These are phyloP conservation scores for Metellina segmentata DNA, from an alignment of 2,888 invertebrate genomes.

Conservation along the genomic window DNA sequence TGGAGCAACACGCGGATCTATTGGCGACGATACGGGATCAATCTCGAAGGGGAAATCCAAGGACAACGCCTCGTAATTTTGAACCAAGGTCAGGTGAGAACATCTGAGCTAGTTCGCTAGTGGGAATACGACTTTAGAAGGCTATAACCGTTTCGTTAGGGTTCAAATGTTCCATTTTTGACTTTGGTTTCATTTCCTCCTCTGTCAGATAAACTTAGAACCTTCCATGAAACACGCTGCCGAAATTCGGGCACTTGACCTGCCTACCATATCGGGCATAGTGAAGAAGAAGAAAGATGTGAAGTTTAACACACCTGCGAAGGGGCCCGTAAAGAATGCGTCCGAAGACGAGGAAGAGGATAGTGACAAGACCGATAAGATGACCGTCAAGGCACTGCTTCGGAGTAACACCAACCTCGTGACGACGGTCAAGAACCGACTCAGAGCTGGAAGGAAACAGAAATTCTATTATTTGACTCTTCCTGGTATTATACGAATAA, in stretches of 20 bases:
- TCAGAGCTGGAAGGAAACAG: conserved; percentile 10
- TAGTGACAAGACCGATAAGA: not conserved
- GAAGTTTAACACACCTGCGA: not conserved
- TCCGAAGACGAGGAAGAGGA: not conserved
- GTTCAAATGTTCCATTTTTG: no score
- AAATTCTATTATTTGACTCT: conserved; percentile 32
- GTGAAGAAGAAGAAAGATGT: not conserved
- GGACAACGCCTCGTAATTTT: no score
- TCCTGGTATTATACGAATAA: conserved; percentile 32
- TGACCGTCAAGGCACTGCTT: not conserved
- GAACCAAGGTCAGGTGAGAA: no score
- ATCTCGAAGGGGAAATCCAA: no score
- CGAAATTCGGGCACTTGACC: not conserved
- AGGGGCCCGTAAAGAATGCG: not conserved
- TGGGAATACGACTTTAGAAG: no score
- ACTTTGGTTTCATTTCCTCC: no score
- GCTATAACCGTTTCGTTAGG: no score
- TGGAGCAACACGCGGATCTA: no score
- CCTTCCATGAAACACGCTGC: not conserved
- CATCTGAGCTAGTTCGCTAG: no score
- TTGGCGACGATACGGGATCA: no score
- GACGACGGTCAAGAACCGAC: conserved; percentile 4
- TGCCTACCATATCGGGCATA: conserved; percentile 10
- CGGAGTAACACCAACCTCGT: conserved; percentile 4
- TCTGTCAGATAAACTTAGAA: not conserved